Evolutionary conservation across 1,140 invertebrate genomes (phyloP).

Genomic region (Gerris buenoi): DNA sequence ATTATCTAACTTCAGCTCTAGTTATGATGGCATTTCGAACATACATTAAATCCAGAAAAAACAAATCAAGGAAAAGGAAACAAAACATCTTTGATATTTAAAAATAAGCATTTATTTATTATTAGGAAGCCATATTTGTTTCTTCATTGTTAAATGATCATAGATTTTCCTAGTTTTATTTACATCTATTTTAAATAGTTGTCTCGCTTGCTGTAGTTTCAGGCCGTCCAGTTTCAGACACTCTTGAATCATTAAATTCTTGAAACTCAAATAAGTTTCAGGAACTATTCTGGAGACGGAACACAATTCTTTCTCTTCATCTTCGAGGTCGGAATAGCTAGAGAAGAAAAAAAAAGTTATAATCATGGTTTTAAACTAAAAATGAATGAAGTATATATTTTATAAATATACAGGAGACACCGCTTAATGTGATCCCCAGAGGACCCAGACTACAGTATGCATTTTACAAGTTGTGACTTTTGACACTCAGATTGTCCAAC

Average conservation of each 20-base stretch:
- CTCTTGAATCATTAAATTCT: slow-evolving; percentile 53
- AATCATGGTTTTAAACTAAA: too few species aligned
- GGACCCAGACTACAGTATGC: too few species aligned
- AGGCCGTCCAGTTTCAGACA: slow-evolving; percentile 53
- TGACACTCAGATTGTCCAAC: too few species aligned
- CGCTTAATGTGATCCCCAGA: too few species aligned
- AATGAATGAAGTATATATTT: too few species aligned
- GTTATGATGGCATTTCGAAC: too few species aligned
- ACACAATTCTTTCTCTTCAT: slow-evolving; percentile 59
- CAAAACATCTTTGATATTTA: background rate
- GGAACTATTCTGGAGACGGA: slow-evolving; percentile 56
- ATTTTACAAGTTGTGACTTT: too few species aligned
- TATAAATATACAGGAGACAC: too few species aligned
- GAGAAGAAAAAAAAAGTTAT: slow-evolving; percentile 5
- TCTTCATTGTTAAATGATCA: slow-evolving; percentile 56
- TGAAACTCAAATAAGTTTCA: slow-evolving; percentile 59
- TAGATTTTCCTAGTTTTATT: slow-evolving; percentile 84
- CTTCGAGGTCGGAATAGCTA: slow-evolving; percentile 45
- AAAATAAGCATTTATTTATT: background rate
- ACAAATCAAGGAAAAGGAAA: background rate
- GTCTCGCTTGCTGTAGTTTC: slow-evolving; percentile 59
- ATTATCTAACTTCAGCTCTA: too few species aligned
- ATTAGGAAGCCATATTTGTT: slow-evolving; percentile 19
- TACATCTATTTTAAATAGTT: slow-evolving; percentile 78
- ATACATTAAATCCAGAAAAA: too few species aligned